Evolutionary conservation across 1,140 invertebrate genomes (phyloP).

Genomic region (Nasonia vitripennis): DNA sequence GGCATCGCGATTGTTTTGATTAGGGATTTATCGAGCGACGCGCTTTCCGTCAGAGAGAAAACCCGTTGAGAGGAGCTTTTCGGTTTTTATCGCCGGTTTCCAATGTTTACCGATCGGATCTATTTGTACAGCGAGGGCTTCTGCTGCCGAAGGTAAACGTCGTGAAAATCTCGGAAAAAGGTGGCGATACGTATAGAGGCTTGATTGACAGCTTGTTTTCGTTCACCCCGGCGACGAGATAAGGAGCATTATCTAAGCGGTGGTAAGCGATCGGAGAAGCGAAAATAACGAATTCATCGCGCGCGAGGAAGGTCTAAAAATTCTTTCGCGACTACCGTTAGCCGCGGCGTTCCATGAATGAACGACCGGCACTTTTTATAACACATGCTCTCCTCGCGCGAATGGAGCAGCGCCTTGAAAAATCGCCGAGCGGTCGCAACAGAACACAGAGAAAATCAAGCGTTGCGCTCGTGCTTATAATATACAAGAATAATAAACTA

Average conservation of each 20-base stretch:
- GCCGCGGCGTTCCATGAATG: background rate
- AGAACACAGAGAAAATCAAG: too few relatives aligned
- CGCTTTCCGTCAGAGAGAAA: background rate
- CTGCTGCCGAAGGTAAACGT: background rate
- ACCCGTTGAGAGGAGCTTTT: background rate
- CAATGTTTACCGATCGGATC: conserved; percentile 8
- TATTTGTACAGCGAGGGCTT: background rate
- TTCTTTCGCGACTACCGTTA: background rate
- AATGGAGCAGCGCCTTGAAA: too few relatives aligned
- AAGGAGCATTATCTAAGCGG: background rate
- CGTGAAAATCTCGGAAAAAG: conserved; percentile 8
- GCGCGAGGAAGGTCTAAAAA: too few relatives aligned
- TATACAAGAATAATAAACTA: too few relatives aligned
- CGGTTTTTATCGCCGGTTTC: background rate
- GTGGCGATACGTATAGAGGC: too few relatives aligned
- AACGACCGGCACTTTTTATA: background rate
- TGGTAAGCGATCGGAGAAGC: background rate
- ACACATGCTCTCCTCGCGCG: too few relatives aligned
- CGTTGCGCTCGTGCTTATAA: too few relatives aligned
- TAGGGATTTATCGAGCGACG: background rate
- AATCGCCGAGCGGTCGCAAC: too few relatives aligned
- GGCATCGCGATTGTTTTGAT: conserved; percentile 25
- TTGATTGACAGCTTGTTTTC: too few relatives aligned
- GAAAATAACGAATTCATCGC: too few relatives aligned
- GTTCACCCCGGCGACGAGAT: background rate